Conservation (phyloP, 2,888 invertebrate species). For the Mesoligia furuncula region DNA sequence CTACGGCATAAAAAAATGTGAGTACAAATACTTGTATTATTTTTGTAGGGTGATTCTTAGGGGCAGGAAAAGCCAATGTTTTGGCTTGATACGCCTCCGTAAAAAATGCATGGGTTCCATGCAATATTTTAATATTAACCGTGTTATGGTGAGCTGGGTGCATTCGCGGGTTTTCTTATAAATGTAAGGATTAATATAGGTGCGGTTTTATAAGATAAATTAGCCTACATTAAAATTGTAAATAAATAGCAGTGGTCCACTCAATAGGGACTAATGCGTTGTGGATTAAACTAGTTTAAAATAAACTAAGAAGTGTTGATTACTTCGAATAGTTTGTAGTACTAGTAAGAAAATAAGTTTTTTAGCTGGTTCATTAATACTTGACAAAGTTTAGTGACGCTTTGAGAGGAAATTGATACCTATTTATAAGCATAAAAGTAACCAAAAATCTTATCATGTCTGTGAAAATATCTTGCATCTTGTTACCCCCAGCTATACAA, state of each 20-base stretch:
- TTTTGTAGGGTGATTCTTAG: slow-evolving; percentile 81
- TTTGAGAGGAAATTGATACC: not conserved
- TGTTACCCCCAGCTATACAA: not conserved
- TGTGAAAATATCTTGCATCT: not conserved
- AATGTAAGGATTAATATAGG: slow-evolving; percentile 75
- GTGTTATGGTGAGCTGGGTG: slow-evolving; percentile 86
- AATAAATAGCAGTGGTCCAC: not conserved
- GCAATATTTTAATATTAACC: slow-evolving; percentile 91
- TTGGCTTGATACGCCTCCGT: slow-evolving; percentile 79
- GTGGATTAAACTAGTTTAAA: not conserved
- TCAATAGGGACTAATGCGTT: not conserved
- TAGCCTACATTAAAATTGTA: not conserved
- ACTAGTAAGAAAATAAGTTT: not conserved
- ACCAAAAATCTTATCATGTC: accelerated
- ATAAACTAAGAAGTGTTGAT: not conserved
- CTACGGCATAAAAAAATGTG: slow-evolving; percentile 79
- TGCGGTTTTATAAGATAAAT: slow-evolving; percentile 44
- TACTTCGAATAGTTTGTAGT: not conserved
- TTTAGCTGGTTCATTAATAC: not conserved
- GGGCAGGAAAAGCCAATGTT: slow-evolving; percentile 86
- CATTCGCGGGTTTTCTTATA: slow-evolving; percentile 76
- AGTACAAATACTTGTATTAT: slow-evolving; percentile 89
- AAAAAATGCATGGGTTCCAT: slow-evolving; percentile 88
- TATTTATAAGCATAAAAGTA: not conserved
- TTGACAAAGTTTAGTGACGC: not conserved